phyloP scores from a whole-genome alignment of 2,797 vertebrate species.

The Sibirionetta formosa region DNA sequence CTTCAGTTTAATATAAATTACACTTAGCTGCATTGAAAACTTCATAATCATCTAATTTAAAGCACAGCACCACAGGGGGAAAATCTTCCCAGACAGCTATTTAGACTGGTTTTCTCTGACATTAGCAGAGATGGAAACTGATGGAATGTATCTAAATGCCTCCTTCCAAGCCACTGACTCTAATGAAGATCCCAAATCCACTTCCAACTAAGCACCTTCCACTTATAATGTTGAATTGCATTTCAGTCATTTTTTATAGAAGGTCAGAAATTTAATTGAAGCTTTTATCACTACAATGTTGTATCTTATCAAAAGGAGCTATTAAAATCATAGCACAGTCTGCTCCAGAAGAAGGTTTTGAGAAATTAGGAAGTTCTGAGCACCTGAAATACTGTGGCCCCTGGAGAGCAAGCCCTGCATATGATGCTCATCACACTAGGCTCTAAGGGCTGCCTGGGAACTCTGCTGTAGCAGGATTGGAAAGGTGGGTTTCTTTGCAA shows the following conservation, averaged over 20 bases:
- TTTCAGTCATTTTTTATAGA: constrained; percentile 46
- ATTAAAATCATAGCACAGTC: not conserved
- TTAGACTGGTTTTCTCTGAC: constrained; percentile 39
- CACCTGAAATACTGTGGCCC: not conserved
- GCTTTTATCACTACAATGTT: not conserved
- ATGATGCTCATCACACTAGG: not conserved
- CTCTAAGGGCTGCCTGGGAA: not conserved
- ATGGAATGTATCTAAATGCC: constrained; percentile 59
- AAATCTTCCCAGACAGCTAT: constrained; percentile 41
- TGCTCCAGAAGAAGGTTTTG: not conserved
- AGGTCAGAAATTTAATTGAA: constrained; percentile 44
- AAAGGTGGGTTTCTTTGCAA: not conserved
- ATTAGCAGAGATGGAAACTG: constrained; percentile 58
- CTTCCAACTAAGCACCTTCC: constrained; percentile 36
- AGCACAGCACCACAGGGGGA: not conserved
- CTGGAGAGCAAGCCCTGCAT: rapidly evolving
- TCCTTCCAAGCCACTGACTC: constrained; percentile 62
- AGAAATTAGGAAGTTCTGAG: constrained; percentile 12
- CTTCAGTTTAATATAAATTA: constrained; percentile 57
- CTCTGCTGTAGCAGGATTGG: not conserved
- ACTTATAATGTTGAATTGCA: constrained; percentile 13
- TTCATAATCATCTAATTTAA: constrained; percentile 62
- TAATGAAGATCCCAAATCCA: constrained; percentile 69
- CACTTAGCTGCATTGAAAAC: constrained; percentile 29
- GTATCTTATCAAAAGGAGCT: constrained; percentile 13